These are phyloP conservation scores for Artemia sp. DNA, from an alignment of 2,888 invertebrate genomes.

Conservation along the genomic window DNA sequence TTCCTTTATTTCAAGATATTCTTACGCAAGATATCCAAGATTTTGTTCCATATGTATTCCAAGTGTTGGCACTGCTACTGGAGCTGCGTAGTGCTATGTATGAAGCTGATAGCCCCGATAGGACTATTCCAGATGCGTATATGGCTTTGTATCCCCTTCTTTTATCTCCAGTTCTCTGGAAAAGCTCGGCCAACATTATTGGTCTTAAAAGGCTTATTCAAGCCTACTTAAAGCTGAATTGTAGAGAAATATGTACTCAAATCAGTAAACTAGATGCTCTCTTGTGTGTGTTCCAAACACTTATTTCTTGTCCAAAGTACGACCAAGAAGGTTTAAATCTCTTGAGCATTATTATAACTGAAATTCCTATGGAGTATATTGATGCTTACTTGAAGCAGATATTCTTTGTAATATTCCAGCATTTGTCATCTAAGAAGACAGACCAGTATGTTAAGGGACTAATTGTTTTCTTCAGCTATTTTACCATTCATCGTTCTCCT, in stretches of 20 bases:
- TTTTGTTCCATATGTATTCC: conserved; percentile 96
- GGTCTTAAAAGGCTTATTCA: conserved; percentile 80
- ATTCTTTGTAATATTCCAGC: conserved; percentile 77
- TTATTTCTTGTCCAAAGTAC: conserved; percentile 82
- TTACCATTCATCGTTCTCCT: conserved; percentile 61
- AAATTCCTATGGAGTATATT: conserved; percentile 52
- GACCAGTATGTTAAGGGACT: conserved; percentile 80
- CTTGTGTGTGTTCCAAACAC: conserved; percentile 70
- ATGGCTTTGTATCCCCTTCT: conserved; percentile 75
- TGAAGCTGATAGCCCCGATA: conserved; percentile 32
- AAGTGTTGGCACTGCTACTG: conserved; percentile 78
- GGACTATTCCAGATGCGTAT: conserved; percentile 56
- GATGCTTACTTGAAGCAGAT: conserved; percentile 65
- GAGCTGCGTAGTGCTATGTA: conserved; percentile 43
- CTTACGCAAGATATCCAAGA: conserved; percentile 87
- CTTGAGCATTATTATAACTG: conserved; percentile 63
- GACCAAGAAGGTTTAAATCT: conserved; percentile 92
- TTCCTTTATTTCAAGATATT: conserved; percentile 88
- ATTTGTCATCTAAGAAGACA: conserved; percentile 80
- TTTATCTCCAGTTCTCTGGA: conserved; percentile 78
- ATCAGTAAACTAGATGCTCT: conserved; percentile 47
- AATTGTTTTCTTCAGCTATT: conserved; percentile 76
- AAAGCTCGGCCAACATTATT: conserved; percentile 76
- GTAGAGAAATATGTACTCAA: conserved; percentile 44
- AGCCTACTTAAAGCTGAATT: conserved; percentile 59